Evolutionary conservation across 2,113 vertebrate species (phyloP).

Genomic region (Hiodon tergisus): DNA sequence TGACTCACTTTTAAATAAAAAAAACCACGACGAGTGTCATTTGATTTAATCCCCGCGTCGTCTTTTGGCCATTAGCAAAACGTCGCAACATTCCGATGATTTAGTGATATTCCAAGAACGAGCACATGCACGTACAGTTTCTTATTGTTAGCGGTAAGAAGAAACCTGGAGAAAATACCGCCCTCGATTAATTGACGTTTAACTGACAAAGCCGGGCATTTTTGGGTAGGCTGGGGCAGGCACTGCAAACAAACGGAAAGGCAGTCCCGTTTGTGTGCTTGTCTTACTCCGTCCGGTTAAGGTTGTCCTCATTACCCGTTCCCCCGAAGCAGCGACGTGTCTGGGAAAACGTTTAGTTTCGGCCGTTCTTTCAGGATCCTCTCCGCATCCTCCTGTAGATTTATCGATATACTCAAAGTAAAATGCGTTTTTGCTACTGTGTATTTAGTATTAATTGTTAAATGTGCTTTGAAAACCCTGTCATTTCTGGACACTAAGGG

Average conservation of each 20-base stretch:
- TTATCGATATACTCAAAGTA: neutral
- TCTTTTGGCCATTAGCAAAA: no score
- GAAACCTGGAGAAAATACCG: conserved; percentile 43
- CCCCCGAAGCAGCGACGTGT: neutral
- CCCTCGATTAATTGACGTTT: conserved; percentile 64
- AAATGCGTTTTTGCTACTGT: neutral
- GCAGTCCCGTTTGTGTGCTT: neutral
- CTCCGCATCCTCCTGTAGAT: neutral
- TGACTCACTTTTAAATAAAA: conserved; percentile 62
- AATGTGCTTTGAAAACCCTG: conserved; percentile 19
- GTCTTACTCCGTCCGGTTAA: neutral
- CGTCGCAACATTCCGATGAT: conserved; percentile 36
- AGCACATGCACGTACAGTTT: conserved; percentile 63
- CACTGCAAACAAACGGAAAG: conserved; percentile 52
- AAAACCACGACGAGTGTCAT: conserved; percentile 54
- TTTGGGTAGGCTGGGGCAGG: conserved; percentile 46
- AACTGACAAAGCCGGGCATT: conserved; percentile 62
- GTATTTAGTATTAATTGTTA: conserved; percentile 27
- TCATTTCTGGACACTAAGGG: conserved; percentile 9
- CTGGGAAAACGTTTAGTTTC: neutral
- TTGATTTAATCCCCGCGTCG: conserved; percentile 52
- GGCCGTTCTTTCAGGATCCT: conserved; percentile 11
- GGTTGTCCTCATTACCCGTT: neutral
- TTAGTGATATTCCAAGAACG: conserved; percentile 64
- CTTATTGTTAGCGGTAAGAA: conserved; percentile 53